These are phyloP conservation scores for Hoplodrina ambigua DNA, from an alignment of 2,888 invertebrate genomes.

Conservation along the genomic window DNA sequence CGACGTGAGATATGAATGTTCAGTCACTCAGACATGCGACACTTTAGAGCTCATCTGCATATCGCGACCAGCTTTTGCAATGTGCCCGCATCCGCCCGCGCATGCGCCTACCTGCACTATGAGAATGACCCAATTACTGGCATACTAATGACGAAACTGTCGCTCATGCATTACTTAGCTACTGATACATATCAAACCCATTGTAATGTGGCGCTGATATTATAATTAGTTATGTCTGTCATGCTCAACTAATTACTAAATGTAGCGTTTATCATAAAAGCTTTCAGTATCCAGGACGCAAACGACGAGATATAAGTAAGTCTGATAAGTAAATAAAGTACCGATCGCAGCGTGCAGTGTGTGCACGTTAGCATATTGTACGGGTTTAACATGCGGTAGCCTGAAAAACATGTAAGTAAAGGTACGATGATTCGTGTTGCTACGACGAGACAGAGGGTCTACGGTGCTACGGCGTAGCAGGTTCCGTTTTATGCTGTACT, in stretches of 20 bases:
- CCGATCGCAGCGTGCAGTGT: no score
- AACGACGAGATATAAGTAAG: no score
- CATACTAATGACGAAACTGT: conserved; percentile 40
- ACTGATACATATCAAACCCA: conserved; percentile 11
- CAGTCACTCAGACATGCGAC: conserved; percentile 3
- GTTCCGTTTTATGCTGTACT: conserved; percentile 49
- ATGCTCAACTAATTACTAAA: no score
- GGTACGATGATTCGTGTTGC: background rate
- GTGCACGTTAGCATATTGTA: no score
- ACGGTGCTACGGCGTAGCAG: conserved; percentile 63
- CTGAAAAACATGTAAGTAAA: conserved; percentile 19
- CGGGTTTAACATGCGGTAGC: background rate
- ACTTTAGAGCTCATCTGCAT: conserved; percentile 62
- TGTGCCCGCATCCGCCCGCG: conserved; percentile 67
- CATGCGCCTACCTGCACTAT: background rate
- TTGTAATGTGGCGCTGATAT: background rate
- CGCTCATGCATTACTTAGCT: conserved; percentile 14
- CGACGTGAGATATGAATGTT: no score
- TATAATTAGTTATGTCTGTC: no score
- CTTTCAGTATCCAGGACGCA: no score
- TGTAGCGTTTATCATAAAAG: no score
- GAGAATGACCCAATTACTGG: conserved; percentile 12
- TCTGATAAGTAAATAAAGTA: no score
- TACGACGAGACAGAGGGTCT: conserved; percentile 42
- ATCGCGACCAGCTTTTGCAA: conserved; percentile 60